A percentile compares a stretch with the other conserved stretches of the same genome.
Conservation (phyloP, 2,797 vertebrate species). For the Anomalospiza imberbis region DNA sequence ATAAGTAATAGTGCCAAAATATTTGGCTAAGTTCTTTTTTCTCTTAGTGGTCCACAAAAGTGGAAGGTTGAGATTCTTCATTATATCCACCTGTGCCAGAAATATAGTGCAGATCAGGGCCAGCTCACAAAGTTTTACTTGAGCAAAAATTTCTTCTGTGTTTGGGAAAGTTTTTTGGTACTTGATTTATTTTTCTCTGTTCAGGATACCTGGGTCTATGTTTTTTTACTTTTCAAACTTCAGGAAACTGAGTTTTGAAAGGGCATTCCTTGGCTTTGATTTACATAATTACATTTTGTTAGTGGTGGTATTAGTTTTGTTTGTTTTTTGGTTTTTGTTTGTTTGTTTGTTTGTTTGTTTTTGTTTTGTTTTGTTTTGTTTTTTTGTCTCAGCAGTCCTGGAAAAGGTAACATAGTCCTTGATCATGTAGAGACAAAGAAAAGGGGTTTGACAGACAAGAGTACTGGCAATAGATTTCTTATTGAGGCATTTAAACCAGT, state of each 20-base stretch:
- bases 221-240: neutral
- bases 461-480: neutral
- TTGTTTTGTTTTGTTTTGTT: neutral
- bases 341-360: no score
- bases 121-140: neutral
- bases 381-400: neutral
- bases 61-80: neutral
- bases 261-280: neutral
- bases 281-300: neutral
- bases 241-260: neutral
- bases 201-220: neutral
- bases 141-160: neutral
- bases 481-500: neutral
- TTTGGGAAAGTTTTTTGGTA: neutral
- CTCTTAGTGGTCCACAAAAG: neutral
- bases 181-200: neutral
- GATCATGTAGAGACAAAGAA: neutral
- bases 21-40: neutral
- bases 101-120: neutral
- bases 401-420: neutral
- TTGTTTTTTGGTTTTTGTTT: neutral
- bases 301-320: neutral
- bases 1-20: neutral
- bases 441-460: neutral
- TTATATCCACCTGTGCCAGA: neutral